Conservation (phyloP, 2,888 invertebrate species). For the Dryadula phaetusa region DNA sequence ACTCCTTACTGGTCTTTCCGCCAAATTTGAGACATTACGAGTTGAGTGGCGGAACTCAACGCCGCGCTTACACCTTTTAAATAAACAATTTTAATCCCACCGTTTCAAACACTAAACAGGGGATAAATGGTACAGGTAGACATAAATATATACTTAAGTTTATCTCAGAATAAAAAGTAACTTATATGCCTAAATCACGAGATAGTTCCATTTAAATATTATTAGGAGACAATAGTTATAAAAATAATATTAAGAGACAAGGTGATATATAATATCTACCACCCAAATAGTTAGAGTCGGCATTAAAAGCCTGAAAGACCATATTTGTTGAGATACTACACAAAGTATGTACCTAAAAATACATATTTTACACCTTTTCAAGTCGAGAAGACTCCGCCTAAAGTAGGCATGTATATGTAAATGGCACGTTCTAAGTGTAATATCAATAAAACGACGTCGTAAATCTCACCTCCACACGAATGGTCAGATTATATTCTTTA, state of each 20-base stretch:
- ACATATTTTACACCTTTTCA: not conserved
- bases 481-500: conserved; percentile 97
- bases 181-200: no score
- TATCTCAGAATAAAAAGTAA: no score
- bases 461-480: conserved; percentile 94
- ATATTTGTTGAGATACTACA: not conserved
- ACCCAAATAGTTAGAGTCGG: not conserved
- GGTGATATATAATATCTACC: not conserved
- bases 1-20: no score
- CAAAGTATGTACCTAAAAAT: not conserved
- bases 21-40: no score
- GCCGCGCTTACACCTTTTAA: no score
- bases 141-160: no score
- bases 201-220: not conserved
- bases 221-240: not conserved
- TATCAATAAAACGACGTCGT: not conserved
- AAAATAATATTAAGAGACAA: not conserved
- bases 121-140: no score
- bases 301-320: not conserved
- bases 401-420: conserved; percentile 17
- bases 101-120: no score
- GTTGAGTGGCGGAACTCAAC: no score
- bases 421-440: conserved; percentile 5
- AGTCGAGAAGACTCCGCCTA: not conserved
- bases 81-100: no score